Percentiles rank a stretch among this genome's conserved stretches.
phyloP scores from a whole-genome alignment of 2,797 vertebrate species.

The Aldrovandia affinis region DNA sequence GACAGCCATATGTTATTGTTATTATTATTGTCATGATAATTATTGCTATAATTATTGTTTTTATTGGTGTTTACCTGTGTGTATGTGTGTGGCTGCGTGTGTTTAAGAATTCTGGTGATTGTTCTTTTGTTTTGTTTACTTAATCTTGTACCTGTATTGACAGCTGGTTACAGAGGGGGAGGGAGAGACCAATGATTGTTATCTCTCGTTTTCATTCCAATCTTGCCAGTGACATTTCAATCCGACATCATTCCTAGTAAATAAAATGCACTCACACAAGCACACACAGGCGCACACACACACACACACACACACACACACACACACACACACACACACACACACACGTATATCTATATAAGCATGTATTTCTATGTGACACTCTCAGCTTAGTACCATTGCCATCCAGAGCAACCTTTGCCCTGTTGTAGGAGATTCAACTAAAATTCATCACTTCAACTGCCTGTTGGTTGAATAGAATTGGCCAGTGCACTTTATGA shows the following conservation, averaged over 20 bases:
- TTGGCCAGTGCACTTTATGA: slow-evolving; percentile 29
- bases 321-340: neutral
- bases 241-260: slow-evolving; percentile 31
- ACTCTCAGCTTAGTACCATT: neutral
- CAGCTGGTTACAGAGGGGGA: neutral
- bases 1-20: slow-evolving; percentile 62
- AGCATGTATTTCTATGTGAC: slow-evolving; percentile 16
- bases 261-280: slow-evolving; percentile 13
- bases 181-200: slow-evolving; percentile 24
- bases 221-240: slow-evolving; percentile 40
- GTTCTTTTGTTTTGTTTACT: slow-evolving; percentile 8
- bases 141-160: slow-evolving; percentile 22
- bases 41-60: slow-evolving; percentile 59
- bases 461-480: slow-evolving; percentile 16
- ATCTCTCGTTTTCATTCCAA: slow-evolving; percentile 19
- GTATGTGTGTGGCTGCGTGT: slow-evolving; percentile 29
- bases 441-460: neutral
- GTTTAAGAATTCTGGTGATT: slow-evolving; percentile 25
- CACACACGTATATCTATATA: neutral
- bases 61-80: slow-evolving; percentile 68
- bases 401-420: slow-evolving; percentile 8
- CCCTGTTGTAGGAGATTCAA: neutral
- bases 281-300: slow-evolving; percentile 4
- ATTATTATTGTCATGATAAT: slow-evolving; percentile 65
- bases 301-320: neutral